Conservation (phyloP, 2,888 invertebrate species). For the Iphiclides podalirius region DNA sequence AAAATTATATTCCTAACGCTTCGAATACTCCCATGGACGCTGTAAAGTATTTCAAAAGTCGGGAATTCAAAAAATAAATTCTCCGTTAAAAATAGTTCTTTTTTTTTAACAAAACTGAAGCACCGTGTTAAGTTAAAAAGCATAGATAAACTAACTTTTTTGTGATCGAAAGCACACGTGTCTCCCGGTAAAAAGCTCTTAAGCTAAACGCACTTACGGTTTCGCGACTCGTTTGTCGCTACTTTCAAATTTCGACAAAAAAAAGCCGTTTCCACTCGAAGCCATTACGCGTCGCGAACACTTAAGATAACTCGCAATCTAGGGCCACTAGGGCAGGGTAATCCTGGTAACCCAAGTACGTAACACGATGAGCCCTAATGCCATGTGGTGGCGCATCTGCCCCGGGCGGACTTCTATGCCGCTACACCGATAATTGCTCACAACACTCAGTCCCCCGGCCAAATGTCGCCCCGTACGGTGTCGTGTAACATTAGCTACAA, state of each 20-base stretch:
- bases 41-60: no score
- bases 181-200: conserved; percentile 12
- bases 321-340: conserved; percentile 30
- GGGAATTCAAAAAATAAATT: no score
- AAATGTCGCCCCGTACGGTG: conserved; percentile 49
- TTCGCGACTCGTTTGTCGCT: no score
- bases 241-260: no score
- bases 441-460: conserved; percentile 52
- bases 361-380: no score
- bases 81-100: no score
- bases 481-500: conserved; percentile 8
- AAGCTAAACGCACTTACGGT: conserved; percentile 16
- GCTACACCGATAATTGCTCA: conserved; percentile 69
- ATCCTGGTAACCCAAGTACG: conserved; percentile 49
- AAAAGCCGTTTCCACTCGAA: conserved; percentile 32
- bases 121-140: no score
- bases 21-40: no score
- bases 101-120: no score
- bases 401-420: conserved; percentile 69
- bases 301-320: conserved; percentile 44
- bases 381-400: conserved; percentile 53
- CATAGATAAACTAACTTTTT: no score
- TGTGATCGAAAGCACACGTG: no score
- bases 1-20: no score
- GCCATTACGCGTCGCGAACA: conserved; percentile 32